Evolutionary conservation across 2,797 vertebrate species (phyloP).

Genomic region (Chrosomus eos): DNA sequence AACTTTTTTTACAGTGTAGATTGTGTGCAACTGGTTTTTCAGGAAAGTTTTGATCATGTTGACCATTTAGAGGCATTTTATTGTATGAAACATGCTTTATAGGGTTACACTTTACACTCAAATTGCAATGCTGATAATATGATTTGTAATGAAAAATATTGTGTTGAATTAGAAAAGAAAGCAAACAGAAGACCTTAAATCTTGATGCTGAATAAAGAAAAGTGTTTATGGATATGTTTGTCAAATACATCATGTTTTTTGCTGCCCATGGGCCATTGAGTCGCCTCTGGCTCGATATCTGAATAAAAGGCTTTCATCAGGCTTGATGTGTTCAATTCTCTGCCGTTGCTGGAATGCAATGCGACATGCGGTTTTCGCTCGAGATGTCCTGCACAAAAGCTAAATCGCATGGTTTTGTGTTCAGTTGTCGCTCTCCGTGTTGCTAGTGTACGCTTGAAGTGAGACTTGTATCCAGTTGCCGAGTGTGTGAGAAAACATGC

Average conservation of each 20-base stretch:
- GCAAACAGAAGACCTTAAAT: neutral
- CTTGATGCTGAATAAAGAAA: neutral
- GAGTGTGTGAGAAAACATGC: neutral
- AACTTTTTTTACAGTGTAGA: too few species aligned
- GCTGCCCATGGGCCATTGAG: neutral
- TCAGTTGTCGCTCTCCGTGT: neutral
- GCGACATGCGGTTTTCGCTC: neutral
- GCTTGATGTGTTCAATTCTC: neutral
- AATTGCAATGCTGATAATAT: neutral
- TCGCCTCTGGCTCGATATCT: neutral
- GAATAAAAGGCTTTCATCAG: constrained; percentile 11
- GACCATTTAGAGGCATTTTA: neutral
- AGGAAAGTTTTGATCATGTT: neutral
- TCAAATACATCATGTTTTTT: neutral
- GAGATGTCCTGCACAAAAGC: neutral
- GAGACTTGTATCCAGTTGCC: neutral
- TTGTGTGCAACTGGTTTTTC: neutral
- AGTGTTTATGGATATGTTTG: neutral
- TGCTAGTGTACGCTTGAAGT: neutral
- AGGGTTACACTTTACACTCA: neutral
- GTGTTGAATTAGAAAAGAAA: neutral
- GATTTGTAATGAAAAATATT: neutral
- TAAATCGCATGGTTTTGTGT: neutral
- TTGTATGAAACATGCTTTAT: neutral
- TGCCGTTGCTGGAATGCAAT: constrained; percentile 23